phyloP scores from a whole-genome alignment of 2,888 invertebrate genomes.

The Alloplasta piceator region DNA sequence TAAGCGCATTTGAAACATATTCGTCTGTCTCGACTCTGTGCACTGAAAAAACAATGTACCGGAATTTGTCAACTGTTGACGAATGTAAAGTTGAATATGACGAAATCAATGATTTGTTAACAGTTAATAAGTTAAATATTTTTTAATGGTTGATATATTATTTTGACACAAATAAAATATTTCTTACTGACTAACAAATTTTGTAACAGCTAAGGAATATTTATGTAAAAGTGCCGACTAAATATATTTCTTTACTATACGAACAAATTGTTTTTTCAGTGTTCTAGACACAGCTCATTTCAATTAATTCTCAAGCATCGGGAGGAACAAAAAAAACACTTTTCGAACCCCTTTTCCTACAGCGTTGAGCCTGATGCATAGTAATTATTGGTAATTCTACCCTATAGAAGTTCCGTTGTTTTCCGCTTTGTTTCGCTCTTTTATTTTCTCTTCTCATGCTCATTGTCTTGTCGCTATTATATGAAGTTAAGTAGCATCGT shows the following conservation, averaged over 20 bases:
- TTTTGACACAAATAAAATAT: no score
- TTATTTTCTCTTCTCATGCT: slow-evolving; percentile 6
- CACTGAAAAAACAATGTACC: no score
- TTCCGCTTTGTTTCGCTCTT: background rate
- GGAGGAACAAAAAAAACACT: slow-evolving; percentile 3
- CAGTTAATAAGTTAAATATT: no score
- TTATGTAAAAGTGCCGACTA: no score
- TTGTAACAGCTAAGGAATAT: no score
- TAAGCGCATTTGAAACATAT: background rate
- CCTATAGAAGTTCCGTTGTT: slow-evolving; percentile 43
- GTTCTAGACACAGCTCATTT: background rate
- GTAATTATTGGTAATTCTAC: slow-evolving; percentile 53
- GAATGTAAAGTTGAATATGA: no score
- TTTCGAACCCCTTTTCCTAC: slow-evolving; percentile 25
- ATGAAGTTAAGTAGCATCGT: slow-evolving; percentile 24
- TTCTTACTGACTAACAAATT: no score
- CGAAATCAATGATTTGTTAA: no score
- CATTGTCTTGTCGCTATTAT: slow-evolving; percentile 30
- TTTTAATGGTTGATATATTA: background rate
- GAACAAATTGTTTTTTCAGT: background rate
- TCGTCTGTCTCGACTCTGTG: background rate
- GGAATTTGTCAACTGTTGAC: no score
- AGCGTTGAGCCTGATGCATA: slow-evolving; percentile 28
- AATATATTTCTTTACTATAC: no score
- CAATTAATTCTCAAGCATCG: background rate